phyloP scores from a whole-genome alignment of 2,888 invertebrate species.

The Hanleya hanleyi region DNA sequence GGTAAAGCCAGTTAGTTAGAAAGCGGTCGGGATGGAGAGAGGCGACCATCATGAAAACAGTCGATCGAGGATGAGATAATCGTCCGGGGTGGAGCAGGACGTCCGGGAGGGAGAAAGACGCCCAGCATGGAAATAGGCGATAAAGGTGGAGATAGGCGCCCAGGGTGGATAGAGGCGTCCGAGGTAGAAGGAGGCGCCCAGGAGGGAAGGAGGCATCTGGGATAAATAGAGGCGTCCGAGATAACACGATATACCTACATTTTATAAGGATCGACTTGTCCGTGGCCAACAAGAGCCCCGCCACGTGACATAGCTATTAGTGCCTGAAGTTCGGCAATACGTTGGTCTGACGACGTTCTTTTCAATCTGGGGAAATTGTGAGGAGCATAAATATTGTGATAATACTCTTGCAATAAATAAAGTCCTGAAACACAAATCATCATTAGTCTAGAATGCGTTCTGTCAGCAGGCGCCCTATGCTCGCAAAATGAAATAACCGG shows the following conservation, averaged over 20 bases:
- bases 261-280: slow-evolving; percentile 43
- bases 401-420: background rate
- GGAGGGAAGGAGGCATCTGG: background rate
- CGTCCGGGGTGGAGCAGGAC: too few species aligned
- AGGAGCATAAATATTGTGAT: background rate
- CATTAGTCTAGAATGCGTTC: too few species aligned
- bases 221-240: background rate
- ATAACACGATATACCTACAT: slow-evolving; percentile 47
- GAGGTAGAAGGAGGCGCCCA: background rate
- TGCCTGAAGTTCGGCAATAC: slow-evolving; percentile 56
- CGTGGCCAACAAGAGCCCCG: slow-evolving; percentile 33
- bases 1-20: too few species aligned
- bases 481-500: background rate
- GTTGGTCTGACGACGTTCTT: slow-evolving; percentile 55
- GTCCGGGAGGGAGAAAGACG: too few species aligned
- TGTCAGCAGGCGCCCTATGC: too few species aligned
- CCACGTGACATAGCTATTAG: slow-evolving; percentile 50
- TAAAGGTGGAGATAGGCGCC: background rate
- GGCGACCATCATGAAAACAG: too few species aligned
- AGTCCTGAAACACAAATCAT: too few species aligned
- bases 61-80: too few species aligned
- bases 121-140: too few species aligned
- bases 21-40: too few species aligned
- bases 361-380: slow-evolving; percentile 38
- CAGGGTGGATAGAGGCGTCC: background rate